These are phyloP conservation scores for Scaptodrosophila latifasciaeformis DNA, from an alignment of 2,888 invertebrate genomes.

Conservation along the genomic window DNA sequence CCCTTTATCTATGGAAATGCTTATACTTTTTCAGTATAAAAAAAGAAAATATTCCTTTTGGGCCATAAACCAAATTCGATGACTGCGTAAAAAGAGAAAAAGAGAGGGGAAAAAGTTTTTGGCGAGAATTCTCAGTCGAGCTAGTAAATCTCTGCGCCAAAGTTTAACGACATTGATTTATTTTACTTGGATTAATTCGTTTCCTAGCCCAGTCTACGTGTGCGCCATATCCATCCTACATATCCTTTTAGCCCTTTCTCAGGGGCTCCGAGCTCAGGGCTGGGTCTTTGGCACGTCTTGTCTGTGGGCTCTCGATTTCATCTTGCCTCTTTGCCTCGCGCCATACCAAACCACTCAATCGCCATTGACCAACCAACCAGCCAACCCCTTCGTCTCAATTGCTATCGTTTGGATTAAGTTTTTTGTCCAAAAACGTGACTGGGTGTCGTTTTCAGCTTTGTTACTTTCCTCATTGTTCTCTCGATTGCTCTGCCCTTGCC, in stretches of 20 bases:
- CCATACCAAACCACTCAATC: no score
- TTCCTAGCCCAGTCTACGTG: conserved; percentile 49
- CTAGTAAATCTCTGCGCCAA: conserved; percentile 62
- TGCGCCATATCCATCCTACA: conserved; percentile 31
- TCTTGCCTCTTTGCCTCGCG: conserved; percentile 39
- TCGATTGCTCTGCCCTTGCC: not conserved
- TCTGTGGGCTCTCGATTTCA: conserved; percentile 59
- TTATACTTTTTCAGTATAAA: conserved; percentile 38
- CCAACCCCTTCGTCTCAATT: conserved; percentile 5
- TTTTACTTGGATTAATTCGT: conserved; percentile 75
- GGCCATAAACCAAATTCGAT: conserved; percentile 47
- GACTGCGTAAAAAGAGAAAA: conserved; percentile 24
- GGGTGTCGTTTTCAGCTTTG: conserved; percentile 65
- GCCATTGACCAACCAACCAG: no score
- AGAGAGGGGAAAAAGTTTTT: no score
- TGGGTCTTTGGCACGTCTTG: conserved; percentile 65
- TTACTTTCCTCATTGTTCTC: conserved; percentile 4
- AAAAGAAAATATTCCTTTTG: conserved; percentile 8
- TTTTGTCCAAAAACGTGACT: conserved; percentile 63
- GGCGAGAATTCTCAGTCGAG: no score
- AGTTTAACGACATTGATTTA: conserved; percentile 74
- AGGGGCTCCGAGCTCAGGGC: no score
- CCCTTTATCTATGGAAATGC: conserved; percentile 44
- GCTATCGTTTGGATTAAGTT: conserved; percentile 56
- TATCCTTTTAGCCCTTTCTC: conserved; percentile 33